Evolutionary conservation across 2,797 vertebrate genomes (phyloP), one percentile per base, ranked within the genome.

Genomic region (Petrocephalus schoutedeni): DNA sequence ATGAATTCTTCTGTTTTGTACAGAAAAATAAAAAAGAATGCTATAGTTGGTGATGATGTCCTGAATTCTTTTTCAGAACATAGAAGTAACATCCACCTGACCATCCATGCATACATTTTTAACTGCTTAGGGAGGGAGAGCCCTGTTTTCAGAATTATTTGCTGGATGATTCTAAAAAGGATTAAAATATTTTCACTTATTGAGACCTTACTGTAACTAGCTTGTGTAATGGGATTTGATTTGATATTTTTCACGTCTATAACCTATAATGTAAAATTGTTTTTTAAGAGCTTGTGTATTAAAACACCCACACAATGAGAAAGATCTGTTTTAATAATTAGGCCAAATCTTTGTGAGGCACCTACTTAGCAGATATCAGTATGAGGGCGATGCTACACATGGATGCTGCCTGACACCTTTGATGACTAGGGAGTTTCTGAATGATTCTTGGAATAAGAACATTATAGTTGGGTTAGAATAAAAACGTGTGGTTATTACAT

Each of bases 1-100:
- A 67, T 87, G 58, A 49, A 21, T 89, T 87, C 41, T 59, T 89
- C 90, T 83, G 19, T 88, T 89, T 88, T 90, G 89, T 91, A 90
- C 90, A 91, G 49, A 90, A 80, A 85, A 90, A 89, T 89, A 90
- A 90, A 91, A 64, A 86, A 64, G 36, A 61, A 86, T 64, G 41
- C 59, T 67, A 49, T 86, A 67, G 58, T 86, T 53, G 9, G 59
- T 64, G 45, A 86, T 28, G 23, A 57, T 32, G 23, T 85, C 23
- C 23, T 85, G 83, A 54, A 4, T 85, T 85, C 51, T 57, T 54
- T 32, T 85, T 32, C 16, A 80, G 41, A 49, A 80, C 41, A 80
- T 80, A 3, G 36, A 80, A 45, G 16, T 3, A 80, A 49, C 3
- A 49, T 41, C 36, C 71, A 32, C 28, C 61, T 21, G 28, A 6